Percentiles rank a stretch among this genome's conserved stretches.
Conservation (phyloP, 2,113 vertebrate genomes). For the Delphinus delphis region DNA sequence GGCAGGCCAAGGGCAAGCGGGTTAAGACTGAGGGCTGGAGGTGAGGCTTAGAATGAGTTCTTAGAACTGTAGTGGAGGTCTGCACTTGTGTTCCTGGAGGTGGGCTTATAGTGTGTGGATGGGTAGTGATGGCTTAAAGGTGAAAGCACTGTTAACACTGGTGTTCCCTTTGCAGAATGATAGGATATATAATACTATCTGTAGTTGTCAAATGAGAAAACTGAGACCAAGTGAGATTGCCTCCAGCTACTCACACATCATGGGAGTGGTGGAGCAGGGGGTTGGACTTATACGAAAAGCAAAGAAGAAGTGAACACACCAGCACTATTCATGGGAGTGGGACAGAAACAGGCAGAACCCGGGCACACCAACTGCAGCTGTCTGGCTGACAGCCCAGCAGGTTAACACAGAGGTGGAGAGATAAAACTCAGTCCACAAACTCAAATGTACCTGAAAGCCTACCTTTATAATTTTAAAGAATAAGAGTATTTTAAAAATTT, state of each 20-base stretch:
- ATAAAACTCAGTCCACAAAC: neutral
- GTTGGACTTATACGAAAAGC: neutral
- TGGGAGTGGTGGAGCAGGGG: neutral
- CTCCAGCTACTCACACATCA: neutral
- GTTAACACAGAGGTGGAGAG: neutral
- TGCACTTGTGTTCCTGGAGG: neutral
- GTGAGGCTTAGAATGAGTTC: neutral
- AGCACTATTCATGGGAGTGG: neutral
- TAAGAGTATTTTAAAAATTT: neutral
- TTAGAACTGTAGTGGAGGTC: neutral
- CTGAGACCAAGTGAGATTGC: neutral
- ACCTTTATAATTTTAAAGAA: neutral
- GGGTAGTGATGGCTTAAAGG: neutral
- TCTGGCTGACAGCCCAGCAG: neutral
- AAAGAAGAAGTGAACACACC: neutral
- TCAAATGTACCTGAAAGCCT: neutral
- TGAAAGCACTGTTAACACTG: neutral
- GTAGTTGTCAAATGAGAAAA: slow-evolving; percentile 33
- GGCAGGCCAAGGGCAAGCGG: neutral
- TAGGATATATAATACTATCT: neutral
- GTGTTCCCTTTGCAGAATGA: neutral
- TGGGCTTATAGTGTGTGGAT: neutral
- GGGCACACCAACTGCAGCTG: neutral
- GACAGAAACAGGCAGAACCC: neutral
- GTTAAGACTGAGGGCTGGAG: neutral